Percentiles rank a stretch among this genome's conserved stretches.
phyloP scores from a whole-genome alignment of 2,797 vertebrate species.

The Tinamus major region DNA sequence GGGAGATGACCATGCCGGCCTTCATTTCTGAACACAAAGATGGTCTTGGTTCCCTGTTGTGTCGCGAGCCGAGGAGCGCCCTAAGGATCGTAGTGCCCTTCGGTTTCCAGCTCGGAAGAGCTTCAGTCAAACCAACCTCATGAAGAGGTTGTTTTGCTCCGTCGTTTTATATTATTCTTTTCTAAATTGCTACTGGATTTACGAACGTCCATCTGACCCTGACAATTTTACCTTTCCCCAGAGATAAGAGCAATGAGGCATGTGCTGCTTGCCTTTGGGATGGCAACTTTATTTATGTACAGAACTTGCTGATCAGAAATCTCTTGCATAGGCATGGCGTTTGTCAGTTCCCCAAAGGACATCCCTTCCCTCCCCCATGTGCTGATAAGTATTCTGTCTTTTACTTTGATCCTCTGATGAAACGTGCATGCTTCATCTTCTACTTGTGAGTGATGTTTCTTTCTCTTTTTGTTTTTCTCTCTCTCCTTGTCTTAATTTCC shows the following conservation, averaged over 20 bases:
- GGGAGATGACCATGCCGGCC: not conserved
- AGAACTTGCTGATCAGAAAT: conserved; percentile 61
- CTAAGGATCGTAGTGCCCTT: not conserved
- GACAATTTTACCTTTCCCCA: conserved; percentile 43
- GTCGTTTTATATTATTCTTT: not conserved
- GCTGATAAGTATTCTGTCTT: conserved; percentile 73
- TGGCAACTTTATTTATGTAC: conserved; percentile 55
- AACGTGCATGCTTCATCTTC: conserved; percentile 79
- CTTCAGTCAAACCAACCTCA: not conserved
- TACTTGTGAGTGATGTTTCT: conserved; percentile 77
- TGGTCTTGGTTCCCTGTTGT: conserved; percentile 29
- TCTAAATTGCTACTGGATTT: conserved; percentile 12
- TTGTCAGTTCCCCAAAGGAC: conserved; percentile 64
- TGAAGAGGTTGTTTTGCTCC: not conserved
- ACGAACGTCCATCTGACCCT: conserved; percentile 25
- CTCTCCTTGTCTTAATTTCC: conserved; percentile 78
- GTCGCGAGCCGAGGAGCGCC: conserved; percentile 4
- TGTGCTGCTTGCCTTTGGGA: conserved; percentile 48
- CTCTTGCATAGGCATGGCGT: conserved; percentile 59
- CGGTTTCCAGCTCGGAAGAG: conserved; percentile 5
- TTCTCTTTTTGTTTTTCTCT: conserved; percentile 73
- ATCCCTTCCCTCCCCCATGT: conserved; percentile 64
- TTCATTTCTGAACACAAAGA: conserved; percentile 29
- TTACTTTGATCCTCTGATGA: conserved; percentile 76
- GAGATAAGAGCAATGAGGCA: conserved; percentile 48